Percentiles rank a stretch among this genome's conserved stretches.
These are phyloP conservation scores for Falco concolor DNA, from an alignment of 2,797 vertebrate genomes.

Conservation along the genomic window DNA sequence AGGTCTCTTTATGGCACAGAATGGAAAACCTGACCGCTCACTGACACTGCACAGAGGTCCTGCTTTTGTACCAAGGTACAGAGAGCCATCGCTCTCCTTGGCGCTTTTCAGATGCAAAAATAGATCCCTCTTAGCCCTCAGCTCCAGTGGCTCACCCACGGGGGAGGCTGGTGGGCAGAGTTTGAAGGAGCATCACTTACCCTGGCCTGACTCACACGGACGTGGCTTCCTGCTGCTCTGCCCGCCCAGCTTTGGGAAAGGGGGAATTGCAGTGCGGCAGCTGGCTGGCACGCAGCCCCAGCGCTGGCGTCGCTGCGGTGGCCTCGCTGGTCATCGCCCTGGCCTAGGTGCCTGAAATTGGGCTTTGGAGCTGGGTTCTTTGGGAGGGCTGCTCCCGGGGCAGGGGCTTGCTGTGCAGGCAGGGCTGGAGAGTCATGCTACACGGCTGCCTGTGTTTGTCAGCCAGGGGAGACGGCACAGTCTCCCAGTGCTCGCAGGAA, in stretches of 20 bases:
- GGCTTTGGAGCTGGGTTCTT: background rate
- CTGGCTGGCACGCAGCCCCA: fast-evolving
- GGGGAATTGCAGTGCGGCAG: background rate
- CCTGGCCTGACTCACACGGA: background rate
- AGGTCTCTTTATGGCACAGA: background rate
- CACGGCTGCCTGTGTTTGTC: fast-evolving
- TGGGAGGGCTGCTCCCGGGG: background rate
- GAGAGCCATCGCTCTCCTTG: background rate
- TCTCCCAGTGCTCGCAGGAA: background rate
- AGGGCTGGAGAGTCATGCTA: background rate
- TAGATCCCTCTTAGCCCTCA: background rate
- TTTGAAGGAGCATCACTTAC: background rate
- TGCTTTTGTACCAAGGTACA: background rate
- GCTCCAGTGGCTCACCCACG: background rate
- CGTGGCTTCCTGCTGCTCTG: background rate
- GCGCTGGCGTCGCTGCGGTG: fast-evolving
- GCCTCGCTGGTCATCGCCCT: fast-evolving
- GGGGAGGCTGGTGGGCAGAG: background rate
- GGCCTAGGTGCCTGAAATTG: background rate
- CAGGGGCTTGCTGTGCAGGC: fast-evolving
- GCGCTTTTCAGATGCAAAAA: background rate
- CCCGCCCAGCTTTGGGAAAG: fast-evolving
- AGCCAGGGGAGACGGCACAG: background rate
- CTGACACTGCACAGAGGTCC: background rate
- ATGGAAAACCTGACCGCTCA: slow-evolving; percentile 6